phyloP scores from a whole-genome alignment of 2,797 vertebrate species.

The Lacerta bilineata region DNA sequence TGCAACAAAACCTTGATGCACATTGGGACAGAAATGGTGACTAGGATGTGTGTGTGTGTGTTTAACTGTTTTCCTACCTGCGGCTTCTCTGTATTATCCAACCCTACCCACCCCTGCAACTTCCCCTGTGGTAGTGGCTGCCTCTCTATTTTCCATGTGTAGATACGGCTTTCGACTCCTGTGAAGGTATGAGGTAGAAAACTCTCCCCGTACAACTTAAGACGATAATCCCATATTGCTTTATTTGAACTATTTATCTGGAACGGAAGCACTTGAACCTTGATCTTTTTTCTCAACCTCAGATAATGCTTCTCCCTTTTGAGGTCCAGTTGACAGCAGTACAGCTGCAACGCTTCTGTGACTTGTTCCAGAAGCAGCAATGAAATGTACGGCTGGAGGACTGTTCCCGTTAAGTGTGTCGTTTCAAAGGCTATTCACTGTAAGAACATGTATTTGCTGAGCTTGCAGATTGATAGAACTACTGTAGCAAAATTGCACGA shows the following conservation, averaged over 20 bases:
- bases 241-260: not conserved
- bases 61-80: not conserved
- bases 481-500: not conserved
- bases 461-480: not conserved
- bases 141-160: not conserved
- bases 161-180: not conserved
- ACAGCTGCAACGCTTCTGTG: not conserved
- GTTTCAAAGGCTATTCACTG: not conserved
- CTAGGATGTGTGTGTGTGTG: not conserved
- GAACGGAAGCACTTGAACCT: not conserved
- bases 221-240: not conserved
- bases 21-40: not conserved
- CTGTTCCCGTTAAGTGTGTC: not conserved
- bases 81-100: not conserved
- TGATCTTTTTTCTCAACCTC: not conserved
- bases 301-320: not conserved
- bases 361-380: not conserved
- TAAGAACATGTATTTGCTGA: slow-evolving; percentile 1
- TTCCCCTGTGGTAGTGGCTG: not conserved
- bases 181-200: not conserved
- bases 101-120: no score
- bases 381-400: not conserved
- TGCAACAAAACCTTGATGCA: not conserved
- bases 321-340: not conserved
- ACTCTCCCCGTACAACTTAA: not conserved